These are phyloP conservation scores for Papilio demoleus DNA, from an alignment of 2,888 invertebrate genomes.

Conservation along the genomic window DNA sequence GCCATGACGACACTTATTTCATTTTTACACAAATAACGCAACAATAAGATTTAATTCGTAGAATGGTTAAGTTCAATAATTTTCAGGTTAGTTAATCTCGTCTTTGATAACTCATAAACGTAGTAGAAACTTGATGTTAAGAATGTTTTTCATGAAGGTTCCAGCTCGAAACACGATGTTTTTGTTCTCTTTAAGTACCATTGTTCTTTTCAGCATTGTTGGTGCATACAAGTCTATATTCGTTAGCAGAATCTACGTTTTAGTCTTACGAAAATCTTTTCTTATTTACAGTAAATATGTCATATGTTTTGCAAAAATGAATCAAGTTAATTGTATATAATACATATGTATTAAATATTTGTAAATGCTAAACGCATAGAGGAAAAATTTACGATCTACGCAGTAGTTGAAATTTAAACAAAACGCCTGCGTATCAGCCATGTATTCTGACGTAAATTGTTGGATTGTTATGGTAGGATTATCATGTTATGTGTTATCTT, in stretches of 20 bases:
- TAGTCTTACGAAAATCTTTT: not conserved
- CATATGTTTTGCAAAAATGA: not conserved
- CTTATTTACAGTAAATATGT: not conserved
- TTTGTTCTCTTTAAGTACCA: conserved; percentile 24
- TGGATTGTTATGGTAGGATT: too few species aligned
- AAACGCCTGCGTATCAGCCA: too few species aligned
- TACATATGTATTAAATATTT: too few species aligned
- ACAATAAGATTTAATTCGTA: not conserved
- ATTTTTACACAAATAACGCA: not conserved
- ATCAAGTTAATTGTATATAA: not conserved
- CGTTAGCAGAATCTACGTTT: not conserved
- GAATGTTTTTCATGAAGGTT: not conserved
- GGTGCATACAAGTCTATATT: not conserved
- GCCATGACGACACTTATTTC: not conserved
- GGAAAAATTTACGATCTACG: too few species aligned
- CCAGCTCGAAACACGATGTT: conserved; percentile 10
- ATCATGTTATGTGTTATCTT: too few species aligned
- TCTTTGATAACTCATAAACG: too few species aligned
- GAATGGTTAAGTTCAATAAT: not conserved
- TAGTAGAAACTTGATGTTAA: not conserved
- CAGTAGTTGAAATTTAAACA: too few species aligned
- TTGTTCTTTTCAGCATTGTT: conserved; percentile 34
- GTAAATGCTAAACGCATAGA: too few species aligned
- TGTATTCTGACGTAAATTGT: too few species aligned
- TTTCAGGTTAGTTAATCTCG: not conserved